Conservation (phyloP, 2,797 vertebrate genomes). For the Saxicola maurus region DNA sequence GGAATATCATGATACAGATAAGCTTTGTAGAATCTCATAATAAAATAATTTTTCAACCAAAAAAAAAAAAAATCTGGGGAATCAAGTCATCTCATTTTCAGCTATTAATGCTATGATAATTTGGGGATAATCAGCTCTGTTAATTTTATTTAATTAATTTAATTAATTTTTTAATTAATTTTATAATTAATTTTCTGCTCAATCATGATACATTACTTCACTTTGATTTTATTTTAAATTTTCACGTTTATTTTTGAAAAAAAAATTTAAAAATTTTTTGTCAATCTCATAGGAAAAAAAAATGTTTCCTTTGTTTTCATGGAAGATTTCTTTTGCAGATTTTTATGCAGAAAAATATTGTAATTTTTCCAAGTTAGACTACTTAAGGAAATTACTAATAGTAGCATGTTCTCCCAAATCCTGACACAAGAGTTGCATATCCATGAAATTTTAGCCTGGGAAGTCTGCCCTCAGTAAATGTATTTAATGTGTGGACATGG, state of each 20-base stretch:
- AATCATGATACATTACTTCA: background rate
- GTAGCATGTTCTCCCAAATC: background rate
- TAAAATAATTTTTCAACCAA: background rate
- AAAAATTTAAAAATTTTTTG: background rate
- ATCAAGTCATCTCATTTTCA: background rate
- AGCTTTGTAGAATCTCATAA: background rate
- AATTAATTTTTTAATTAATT: no score
- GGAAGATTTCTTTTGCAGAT: background rate
- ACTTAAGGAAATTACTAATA: background rate
- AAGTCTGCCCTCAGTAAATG: constrained; percentile 48
- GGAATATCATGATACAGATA: background rate
- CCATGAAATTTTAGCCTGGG: constrained; percentile 45
- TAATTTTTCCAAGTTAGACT: background rate
- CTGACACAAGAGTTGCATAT: background rate
- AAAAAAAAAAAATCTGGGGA: background rate
- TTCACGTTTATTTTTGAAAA: background rate
- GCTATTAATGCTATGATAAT: background rate
- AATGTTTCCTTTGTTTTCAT: background rate
- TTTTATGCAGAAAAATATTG: background rate
- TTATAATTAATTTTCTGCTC: background rate
- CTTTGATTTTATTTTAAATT: background rate
- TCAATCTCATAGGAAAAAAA: background rate
- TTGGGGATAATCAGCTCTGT: background rate
- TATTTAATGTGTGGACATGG: constrained; percentile 19
- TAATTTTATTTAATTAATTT: background rate